These are phyloP conservation scores for Megaceryle maxima DNA, from an alignment of 2,113 vertebrate genomes.

Conservation along the genomic window DNA sequence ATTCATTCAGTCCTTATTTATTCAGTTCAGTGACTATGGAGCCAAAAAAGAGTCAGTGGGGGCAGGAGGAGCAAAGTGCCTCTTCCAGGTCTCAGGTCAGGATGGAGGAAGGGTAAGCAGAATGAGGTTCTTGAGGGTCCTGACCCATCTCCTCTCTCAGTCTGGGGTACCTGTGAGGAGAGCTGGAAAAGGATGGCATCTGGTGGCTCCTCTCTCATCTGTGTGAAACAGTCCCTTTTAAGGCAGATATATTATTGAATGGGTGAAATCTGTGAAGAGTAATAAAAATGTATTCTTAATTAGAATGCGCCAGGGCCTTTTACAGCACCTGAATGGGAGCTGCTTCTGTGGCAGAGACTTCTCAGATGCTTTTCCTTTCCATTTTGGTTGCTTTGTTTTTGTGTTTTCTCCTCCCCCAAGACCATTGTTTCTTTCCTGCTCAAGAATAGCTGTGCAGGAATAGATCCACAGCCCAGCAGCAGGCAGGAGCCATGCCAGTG, in stretches of 20 bases:
- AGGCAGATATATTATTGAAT: constrained; percentile 37
- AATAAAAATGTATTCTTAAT: neutral
- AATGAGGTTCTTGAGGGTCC: fast-evolving
- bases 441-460: neutral
- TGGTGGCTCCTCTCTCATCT: neutral
- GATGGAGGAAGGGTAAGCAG: neutral
- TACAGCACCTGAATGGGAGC: neutral
- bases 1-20: fast-evolving
- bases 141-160: neutral
- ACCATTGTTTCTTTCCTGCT: fast-evolving
- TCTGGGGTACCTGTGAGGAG: fast-evolving
- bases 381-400: neutral
- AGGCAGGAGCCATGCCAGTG: neutral
- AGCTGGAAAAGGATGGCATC: fast-evolving
- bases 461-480: neutral
- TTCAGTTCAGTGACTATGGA: neutral
- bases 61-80: neutral
- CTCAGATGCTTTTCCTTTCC: neutral
- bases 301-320: neutral
- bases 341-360: neutral
- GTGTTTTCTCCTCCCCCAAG: neutral
- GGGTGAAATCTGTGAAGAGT: neutral
- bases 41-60: neutral
- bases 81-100: fast-evolving
- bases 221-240: neutral